Base-by-base conservation (phyloP, 2,113 vertebrate species). In the Micromys minutus region DNA sequence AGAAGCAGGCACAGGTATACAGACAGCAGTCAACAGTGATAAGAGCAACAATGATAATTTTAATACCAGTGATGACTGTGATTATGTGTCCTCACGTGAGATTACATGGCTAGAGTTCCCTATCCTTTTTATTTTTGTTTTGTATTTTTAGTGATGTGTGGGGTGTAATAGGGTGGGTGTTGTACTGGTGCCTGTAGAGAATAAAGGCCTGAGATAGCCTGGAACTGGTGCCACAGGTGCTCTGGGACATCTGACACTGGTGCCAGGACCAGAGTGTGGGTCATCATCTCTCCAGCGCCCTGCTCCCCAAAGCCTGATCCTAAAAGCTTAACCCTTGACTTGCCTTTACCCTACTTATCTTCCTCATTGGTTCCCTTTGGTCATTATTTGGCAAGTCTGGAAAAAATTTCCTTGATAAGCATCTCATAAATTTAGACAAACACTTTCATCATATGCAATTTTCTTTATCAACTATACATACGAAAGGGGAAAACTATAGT, bases 1-100 rank as follows among this genome's bases (percentile, higher is more conserved):
- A 97, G 97, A 76, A 93, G 72, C 42, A 96, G 87, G 39, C 39
- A 72, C n/a, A 84, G 45, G 95, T 91, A 91, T n/a, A 87, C 75
- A 92, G 92, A 95, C 94, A 52, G 95, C 74, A 87, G 88, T 91
- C 93, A 94, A 93, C 88, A 89, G 86, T 74, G 95, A 93, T 90
- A 94, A 94, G 1, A 94, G 97, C 93, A 95, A n/a, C n/a, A n/a
- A n/a, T n/a, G n/a, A n/a, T n/a, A n/a, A n/a, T n/a, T n/a, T n/a
- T n/a, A n/a, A n/a, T n/a, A n/a, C n/a, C n/a, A n/a, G n/a, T n/a
- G n/a, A 87, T 4, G 63, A 50, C 75, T 22, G 34, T 55, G 77
- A 91, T 42, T 72, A 57, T 22, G 7, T 19, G 4, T 17, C 19
- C 12, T 19, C 80, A 34, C 0, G 31, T 4, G 24, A 22, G 47